Percentiles rank a stretch among this genome's conserved stretches.
phyloP scores from a whole-genome alignment of 2,797 vertebrate species.

The Diplodus sargus region DNA sequence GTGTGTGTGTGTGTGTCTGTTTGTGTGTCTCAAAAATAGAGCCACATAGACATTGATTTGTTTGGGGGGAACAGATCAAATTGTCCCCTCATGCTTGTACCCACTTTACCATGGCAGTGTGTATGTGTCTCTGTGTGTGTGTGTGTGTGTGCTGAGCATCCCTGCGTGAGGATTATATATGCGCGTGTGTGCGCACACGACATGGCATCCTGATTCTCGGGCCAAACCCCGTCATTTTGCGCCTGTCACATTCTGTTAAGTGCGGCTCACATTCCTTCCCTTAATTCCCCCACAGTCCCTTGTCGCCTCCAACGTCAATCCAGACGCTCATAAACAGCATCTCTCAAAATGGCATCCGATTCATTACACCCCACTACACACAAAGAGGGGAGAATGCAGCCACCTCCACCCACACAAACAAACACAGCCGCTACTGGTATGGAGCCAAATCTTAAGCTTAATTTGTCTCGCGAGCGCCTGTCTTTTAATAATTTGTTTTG shows the following conservation, averaged over 20 bases:
- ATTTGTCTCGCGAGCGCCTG: slow-evolving; percentile 32
- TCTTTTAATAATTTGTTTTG: slow-evolving; percentile 40
- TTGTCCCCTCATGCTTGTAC: slow-evolving; percentile 61
- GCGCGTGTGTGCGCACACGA: neutral
- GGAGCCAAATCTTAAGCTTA: slow-evolving; percentile 39
- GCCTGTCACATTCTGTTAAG: slow-evolving; percentile 78
- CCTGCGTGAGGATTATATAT: slow-evolving; percentile 16
- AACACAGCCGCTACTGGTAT: slow-evolving; percentile 27
- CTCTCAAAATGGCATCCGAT: slow-evolving; percentile 75
- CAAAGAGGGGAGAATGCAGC: slow-evolving; percentile 40
- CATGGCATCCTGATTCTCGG: slow-evolving; percentile 50
- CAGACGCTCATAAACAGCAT: slow-evolving; percentile 71
- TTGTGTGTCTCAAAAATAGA: slow-evolving; percentile 51
- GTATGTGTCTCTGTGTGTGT: slow-evolving; percentile 15
- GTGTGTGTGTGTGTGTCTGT: slow-evolving; percentile 19
- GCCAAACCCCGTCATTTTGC: slow-evolving; percentile 79
- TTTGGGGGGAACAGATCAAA: slow-evolving; percentile 69
- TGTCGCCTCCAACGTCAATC: slow-evolving; percentile 62
- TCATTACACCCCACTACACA: slow-evolving; percentile 72
- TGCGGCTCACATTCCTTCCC: slow-evolving; percentile 65
- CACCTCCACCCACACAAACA: slow-evolving; percentile 37
- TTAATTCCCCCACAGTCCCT: slow-evolving; percentile 67
- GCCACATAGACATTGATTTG: slow-evolving; percentile 65
- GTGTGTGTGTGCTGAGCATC: slow-evolving; percentile 5
- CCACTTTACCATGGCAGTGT: slow-evolving; percentile 43